Evolutionary conservation across 2,888 invertebrate genomes (phyloP), one percentile per base, ranked within the genome.

Genomic region (Alviniconcha strummeri): DNA sequence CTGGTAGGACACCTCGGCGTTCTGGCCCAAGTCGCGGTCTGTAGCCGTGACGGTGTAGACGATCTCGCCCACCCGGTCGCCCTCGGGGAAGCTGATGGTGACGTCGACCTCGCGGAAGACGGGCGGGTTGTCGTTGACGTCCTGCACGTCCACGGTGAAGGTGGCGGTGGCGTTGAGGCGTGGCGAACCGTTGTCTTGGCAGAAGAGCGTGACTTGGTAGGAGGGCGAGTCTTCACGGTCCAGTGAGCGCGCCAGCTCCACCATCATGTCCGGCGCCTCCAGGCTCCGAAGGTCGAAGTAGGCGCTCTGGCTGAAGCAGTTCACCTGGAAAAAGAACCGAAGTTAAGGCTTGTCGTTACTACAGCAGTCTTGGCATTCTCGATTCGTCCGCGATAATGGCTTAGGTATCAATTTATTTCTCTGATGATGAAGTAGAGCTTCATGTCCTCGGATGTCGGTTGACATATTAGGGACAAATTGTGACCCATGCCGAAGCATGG

Each of bases 51-150:
- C 89, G 15, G 89, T 86, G 8, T 90, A 60, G 5, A 93, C 88
- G 11, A 88, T 88, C 83, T 89, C 89, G 74, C 90, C 90, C 52
- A 88, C 77, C 17, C 88, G 82, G 80, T 91, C 92, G 85, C 92
- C 91, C 82, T 93, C 93, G 7, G 81, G 71, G n/a, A 93, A 81
- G 74, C 86, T 87, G 17, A 87, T 88, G 52, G 84, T 72, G 83
- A 91, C 90, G 54, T 87, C 83, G 11, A 83, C 56, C 57, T 88
- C 82, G 9, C 86, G 82, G 84, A 92, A 92, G 8, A 85, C 69
- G 8, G 93, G 93, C 5, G 85, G 78, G 83, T 92, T 88, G 87
- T 93, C 93, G 85, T 93, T 93, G 85, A 90, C 90, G 86, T 93
- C 93, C 5, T 86, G 84, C 11, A 92, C 89, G 36, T 87, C 84